Percentiles rank a stretch among this genome's conserved stretches.
These are phyloP conservation scores for Microtus richardsoni DNA, from an alignment of 2,113 vertebrate genomes.

Conservation along the genomic window DNA sequence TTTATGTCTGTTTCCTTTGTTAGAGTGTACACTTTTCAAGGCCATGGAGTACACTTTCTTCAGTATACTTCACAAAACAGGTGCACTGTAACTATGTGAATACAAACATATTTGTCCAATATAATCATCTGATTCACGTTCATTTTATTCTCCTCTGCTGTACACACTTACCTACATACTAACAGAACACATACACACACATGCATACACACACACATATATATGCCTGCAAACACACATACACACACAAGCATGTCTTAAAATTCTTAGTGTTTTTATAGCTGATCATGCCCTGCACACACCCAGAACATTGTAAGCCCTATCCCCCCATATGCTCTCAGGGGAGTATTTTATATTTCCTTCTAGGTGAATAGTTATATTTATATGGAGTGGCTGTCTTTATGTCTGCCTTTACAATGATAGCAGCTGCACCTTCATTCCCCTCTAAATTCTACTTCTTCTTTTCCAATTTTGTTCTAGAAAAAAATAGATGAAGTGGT, in stretches of 20 bases:
- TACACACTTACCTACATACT: not conserved
- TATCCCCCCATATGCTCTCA: slow-evolving; percentile 39
- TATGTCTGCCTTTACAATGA: slow-evolving; percentile 73
- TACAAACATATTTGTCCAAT: not conserved
- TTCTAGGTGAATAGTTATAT: slow-evolving; percentile 46
- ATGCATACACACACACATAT: not conserved
- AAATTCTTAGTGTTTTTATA: not conserved
- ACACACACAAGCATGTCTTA: not conserved
- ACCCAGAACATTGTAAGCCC: slow-evolving; percentile 16
- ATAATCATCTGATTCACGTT: not conserved
- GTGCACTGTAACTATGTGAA: not conserved
- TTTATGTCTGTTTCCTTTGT: not conserved
- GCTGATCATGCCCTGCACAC: not conserved
- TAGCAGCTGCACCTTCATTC: slow-evolving; percentile 68
- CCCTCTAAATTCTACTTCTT: slow-evolving; percentile 56
- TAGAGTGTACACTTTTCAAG: not conserved
- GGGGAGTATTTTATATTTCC: slow-evolving; percentile 33
- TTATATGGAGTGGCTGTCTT: slow-evolving; percentile 63
- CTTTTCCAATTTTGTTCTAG: slow-evolving; percentile 62
- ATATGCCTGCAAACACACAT: not conserved
- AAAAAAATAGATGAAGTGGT: slow-evolving; percentile 73
- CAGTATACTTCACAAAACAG: not conserved
- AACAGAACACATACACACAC: not conserved
- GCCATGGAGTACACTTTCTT: not conserved
- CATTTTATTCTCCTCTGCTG: not conserved